Evolutionary conservation across 2,888 invertebrate species (phyloP).

Genomic region (Microctonus brassicae): DNA sequence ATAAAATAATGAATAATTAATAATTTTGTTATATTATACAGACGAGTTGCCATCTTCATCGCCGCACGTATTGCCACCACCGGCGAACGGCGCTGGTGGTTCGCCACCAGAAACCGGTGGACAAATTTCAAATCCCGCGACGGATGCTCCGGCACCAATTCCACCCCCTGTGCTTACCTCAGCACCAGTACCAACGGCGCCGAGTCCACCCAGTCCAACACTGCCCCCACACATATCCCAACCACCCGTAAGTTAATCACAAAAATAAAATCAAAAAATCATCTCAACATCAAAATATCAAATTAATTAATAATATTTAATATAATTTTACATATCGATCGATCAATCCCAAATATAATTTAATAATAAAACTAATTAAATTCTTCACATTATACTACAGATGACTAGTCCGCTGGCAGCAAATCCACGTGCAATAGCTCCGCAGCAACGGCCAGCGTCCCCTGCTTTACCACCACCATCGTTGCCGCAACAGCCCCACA

Average conservation of each 20-base stretch:
- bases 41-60: slow-evolving; percentile 70
- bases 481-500: slow-evolving; percentile 64
- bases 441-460: slow-evolving; percentile 74
- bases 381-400: slow-evolving; percentile 49
- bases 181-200: slow-evolving; percentile 76
- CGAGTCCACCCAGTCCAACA: slow-evolving; percentile 75
- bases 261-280: background rate
- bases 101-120: slow-evolving; percentile 68
- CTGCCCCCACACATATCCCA: slow-evolving; percentile 70
- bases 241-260: slow-evolving; percentile 63
- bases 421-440: slow-evolving; percentile 70
- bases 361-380: background rate
- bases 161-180: slow-evolving; percentile 81
- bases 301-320: background rate
- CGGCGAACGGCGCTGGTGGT: slow-evolving; percentile 68
- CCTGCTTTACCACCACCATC: slow-evolving; percentile 69
- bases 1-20: too few species aligned
- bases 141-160: slow-evolving; percentile 77
- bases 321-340: slow-evolving; percentile 6
- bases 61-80: slow-evolving; percentile 67
- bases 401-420: slow-evolving; percentile 70
- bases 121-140: slow-evolving; percentile 71
- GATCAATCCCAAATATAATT: background rate
- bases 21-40: too few species aligned
- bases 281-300: background rate